Base-by-base conservation (phyloP, 2,113 vertebrate species). In the Recurvirostra avosetta region DNA sequence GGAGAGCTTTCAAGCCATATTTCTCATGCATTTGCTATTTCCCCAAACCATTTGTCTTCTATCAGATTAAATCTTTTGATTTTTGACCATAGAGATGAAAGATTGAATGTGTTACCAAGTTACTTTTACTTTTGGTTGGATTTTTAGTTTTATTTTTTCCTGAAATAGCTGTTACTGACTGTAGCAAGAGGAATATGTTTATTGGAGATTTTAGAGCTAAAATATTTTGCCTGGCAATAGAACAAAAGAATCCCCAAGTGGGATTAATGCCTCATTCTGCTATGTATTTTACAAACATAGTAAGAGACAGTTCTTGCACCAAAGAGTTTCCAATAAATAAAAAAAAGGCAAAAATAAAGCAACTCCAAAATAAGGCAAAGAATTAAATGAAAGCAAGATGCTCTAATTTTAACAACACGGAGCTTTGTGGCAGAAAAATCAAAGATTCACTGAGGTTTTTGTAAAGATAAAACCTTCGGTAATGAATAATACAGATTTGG, bases 1-100 rank as follows among this genome's bases (percentile, higher is more conserved):
- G 56, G 91, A 96, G 90, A 96, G 94, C 85, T 96, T 98, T 97
- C 92, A 96, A 94, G 41, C 34, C 75, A 80, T 94, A 96, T 97
- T 97, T 96, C 80, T 92, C 7, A 30, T 65, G 65, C 49, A 75
- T 82, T 92, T 95, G 20, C 66, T 93, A 91, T 96, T 98, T 96
- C 89, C 62, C 63, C 62, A 91, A 94, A 95, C 38, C 73, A 91
- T 96, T 97, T 97, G 68, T 96, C 88, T 97, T 95, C 86, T 83
- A 90, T 75, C 63, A 91, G 93, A 94, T 94, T 92, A 95, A 97
- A 88, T 82, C 55, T 86, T 97, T 95, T 92, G 72, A 94, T 87
- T 97, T 98, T 95, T 86, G 81, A 94, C 83, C 40, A 86, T 11
- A 50, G 70, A 85, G 81, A 96, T 92, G 88, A 78, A 88, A 96